Evolutionary conservation across 2,797 vertebrate genomes (phyloP), one percentile per base, ranked within the genome.

Genomic region (Capromys pilorides): DNA sequence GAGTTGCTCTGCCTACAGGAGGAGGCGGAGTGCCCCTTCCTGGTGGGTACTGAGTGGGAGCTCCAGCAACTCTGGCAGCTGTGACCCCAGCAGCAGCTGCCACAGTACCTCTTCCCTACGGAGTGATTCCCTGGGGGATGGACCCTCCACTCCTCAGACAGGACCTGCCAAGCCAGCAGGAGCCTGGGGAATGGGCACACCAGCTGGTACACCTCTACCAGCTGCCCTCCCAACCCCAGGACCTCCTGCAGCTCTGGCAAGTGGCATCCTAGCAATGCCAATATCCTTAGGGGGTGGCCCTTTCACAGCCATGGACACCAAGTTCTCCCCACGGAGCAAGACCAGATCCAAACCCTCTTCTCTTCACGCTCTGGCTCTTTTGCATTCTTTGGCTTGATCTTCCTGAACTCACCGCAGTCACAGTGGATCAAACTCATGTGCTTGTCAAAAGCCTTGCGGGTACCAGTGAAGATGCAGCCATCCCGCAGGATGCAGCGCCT

Each of bases 111-210:
- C 98, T 98, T 64, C 98, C 98, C 97, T 99, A 99, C 0, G 99
- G 99, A 0, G 99, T 99, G 99, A 99, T 99, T 82, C 99, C 99
- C 99, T 99, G 94, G 2, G 99, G 0, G 99, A 99, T 0, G 99
- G 99, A 10, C 99, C 99, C 5, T 99, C 99, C 7, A 99, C 99
- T 36, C 99, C 99, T 96, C 99, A 98, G 36, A 99, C 99, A 0
- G 99, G 99, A 0, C 99, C 99, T 0, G 99, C 99, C 26, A 99
- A 98, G 6, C 99, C 99, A 1, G 99, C 99, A 0, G 99, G 99
- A 16, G 99, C 99, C 96, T 99, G 99, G 2, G 99, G 99, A 99
- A 99, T 99, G 0, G 99, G 99, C 0, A 99, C 98, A 0, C 99
- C 99, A 0, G 99, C 99, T 0, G 99, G 99, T 0, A 99, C 99